phyloP scores from a whole-genome alignment of 2,113 vertebrate species.

The Chloropsis hardwickii region DNA sequence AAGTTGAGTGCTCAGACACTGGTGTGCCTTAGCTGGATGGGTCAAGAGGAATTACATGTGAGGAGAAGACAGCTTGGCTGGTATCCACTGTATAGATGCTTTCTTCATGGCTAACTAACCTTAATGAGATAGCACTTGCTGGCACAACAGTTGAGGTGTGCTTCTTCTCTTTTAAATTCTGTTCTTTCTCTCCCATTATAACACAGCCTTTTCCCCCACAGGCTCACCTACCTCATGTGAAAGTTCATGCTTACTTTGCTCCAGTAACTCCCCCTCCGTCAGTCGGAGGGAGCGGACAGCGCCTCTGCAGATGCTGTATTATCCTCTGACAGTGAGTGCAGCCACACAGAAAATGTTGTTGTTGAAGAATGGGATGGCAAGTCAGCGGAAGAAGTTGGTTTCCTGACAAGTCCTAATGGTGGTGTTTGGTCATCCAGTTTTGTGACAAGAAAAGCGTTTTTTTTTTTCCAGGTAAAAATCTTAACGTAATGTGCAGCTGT shows the following conservation, averaged over 20 bases:
- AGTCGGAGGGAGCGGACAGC: conserved; percentile 85
- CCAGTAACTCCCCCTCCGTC: conserved; percentile 89
- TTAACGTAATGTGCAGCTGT: conserved; percentile 27
- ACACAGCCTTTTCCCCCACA: conserved; percentile 31
- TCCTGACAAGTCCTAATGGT: not conserved
- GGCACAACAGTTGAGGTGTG: not conserved
- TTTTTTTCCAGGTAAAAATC: conserved; percentile 28
- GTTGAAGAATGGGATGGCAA: not conserved
- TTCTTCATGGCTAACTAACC: not conserved
- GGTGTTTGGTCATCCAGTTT: conserved; percentile 37
- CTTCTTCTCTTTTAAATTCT: not conserved
- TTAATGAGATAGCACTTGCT: fast-evolving
- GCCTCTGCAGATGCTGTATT: conserved; percentile 89
- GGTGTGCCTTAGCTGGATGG: not conserved
- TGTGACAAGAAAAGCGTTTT: conserved; percentile 17
- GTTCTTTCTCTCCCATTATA: not conserved
- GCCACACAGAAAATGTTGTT: not conserved
- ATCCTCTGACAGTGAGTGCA: conserved; percentile 83
- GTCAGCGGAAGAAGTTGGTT: not conserved
- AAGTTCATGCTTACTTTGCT: conserved; percentile 92
- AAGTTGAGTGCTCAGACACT: not conserved
- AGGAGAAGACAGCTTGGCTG: not conserved
- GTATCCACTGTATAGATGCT: fast-evolving
- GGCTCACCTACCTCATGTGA: conserved; percentile 91
- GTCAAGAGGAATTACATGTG: fast-evolving